Evolutionary conservation across 2,797 vertebrate genomes (phyloP).

Genomic region (Notoglanidium macrostoma): DNA sequence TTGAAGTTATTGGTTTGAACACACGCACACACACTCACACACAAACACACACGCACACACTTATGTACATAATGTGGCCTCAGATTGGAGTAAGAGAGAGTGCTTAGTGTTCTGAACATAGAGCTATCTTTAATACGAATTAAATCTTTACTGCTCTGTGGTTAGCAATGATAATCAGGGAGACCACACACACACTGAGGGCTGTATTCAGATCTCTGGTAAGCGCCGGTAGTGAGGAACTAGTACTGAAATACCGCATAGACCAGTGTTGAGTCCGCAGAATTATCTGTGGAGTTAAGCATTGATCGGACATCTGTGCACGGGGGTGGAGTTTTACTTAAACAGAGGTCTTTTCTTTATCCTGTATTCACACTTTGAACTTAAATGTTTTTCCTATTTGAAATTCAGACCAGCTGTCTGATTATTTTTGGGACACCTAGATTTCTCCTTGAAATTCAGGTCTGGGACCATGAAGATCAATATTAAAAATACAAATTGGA

Average conservation of each 20-base stretch:
- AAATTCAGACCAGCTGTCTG: not conserved
- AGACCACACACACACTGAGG: constrained; percentile 45
- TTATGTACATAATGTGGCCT: constrained; percentile 29
- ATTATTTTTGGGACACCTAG: not conserved
- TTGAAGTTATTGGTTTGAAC: constrained; percentile 3
- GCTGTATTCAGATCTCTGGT: constrained; percentile 22
- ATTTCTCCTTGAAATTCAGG: not conserved
- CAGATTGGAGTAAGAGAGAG: constrained; percentile 48
- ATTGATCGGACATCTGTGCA: constrained; percentile 16
- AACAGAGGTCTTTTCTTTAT: not conserved
- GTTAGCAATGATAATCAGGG: constrained; percentile 49
- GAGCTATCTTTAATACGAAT: constrained; percentile 57
- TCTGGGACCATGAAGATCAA: not conserved
- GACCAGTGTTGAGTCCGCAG: not conserved
- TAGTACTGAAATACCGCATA: not conserved
- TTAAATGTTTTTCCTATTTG: not conserved
- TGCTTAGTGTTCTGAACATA: constrained; percentile 52
- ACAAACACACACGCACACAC: too few relatives aligned
- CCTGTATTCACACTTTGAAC: not conserved
- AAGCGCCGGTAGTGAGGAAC: constrained; percentile 7
- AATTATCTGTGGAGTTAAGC: constrained; percentile 13
- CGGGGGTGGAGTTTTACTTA: not conserved
- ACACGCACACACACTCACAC: constrained; percentile 4
- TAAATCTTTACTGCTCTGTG: constrained; percentile 46
- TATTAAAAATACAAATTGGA: not conserved